These are phyloP conservation scores for Cantharis rustica DNA, from an alignment of 2,888 invertebrate species.

Conservation along the genomic window DNA sequence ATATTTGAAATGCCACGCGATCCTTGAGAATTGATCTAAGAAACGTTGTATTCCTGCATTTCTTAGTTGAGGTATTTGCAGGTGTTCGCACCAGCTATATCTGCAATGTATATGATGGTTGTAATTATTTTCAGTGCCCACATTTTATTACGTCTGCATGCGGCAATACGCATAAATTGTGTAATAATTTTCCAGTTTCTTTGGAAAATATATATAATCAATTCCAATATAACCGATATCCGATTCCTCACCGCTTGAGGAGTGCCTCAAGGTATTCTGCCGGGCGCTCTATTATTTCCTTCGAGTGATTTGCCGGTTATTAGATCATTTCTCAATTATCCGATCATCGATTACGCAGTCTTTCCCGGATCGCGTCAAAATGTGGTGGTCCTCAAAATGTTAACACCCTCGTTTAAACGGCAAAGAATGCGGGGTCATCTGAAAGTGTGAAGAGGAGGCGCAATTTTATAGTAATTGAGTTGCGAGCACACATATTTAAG, in stretches of 20 bases:
- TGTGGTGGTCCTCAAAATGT: not conserved
- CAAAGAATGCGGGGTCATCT: not conserved
- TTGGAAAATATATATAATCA: too few relatives aligned
- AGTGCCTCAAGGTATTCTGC: not conserved
- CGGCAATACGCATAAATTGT: not conserved
- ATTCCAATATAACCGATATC: too few relatives aligned
- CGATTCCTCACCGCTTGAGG: not conserved
- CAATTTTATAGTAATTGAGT: slow-evolving; percentile 3
- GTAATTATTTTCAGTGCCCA: not conserved
- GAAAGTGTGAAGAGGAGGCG: not conserved
- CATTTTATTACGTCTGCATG: not conserved
- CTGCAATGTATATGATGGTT: not conserved
- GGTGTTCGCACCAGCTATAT: not conserved
- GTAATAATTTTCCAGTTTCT: not conserved
- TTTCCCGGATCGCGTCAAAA: too few relatives aligned
- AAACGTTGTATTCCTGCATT: not conserved
- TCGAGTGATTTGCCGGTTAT: too few relatives aligned
- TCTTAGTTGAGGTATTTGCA: not conserved
- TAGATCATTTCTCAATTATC: not conserved
- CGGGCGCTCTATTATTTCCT: not conserved
- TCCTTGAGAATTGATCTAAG: slow-evolving; percentile 1
- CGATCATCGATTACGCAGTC: not conserved
- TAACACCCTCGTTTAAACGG: not conserved
- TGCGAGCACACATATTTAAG: slow-evolving; percentile 1
- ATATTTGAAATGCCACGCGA: slow-evolving; percentile 1